phyloP scores from a whole-genome alignment of 2,888 invertebrate genomes.

The Oscheius myriophilus region DNA sequence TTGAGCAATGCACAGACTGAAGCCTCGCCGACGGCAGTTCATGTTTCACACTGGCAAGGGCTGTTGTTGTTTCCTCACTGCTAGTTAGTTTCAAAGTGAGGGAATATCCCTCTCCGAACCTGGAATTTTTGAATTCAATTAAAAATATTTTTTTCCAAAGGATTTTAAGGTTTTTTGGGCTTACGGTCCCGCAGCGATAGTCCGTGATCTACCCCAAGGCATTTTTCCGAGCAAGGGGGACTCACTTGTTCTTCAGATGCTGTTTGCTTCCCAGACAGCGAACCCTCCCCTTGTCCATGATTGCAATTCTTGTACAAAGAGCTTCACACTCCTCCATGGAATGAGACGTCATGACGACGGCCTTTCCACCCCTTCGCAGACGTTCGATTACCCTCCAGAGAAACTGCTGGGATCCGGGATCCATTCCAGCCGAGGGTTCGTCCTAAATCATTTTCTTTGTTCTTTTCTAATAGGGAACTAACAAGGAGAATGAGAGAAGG shows the following conservation, averaged over 20 bases:
- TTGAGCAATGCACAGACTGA: slow-evolving; percentile 44
- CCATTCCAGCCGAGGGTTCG: slow-evolving; percentile 73
- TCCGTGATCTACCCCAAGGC: no score
- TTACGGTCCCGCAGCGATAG: no score
- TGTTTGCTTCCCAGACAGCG: slow-evolving; percentile 66
- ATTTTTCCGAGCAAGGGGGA: no score
- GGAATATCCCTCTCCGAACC: slow-evolving; percentile 63
- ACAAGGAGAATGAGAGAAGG: slow-evolving; percentile 79
- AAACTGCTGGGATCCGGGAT: slow-evolving; percentile 78
- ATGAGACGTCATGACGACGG: slow-evolving; percentile 73
- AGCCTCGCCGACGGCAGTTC: slow-evolving; percentile 27
- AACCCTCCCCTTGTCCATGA: slow-evolving; percentile 68
- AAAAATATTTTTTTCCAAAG: no score
- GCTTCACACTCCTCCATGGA: slow-evolving; percentile 70
- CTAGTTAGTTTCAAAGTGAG: slow-evolving; percentile 51
- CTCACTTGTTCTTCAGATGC: slow-evolving; percentile 64
- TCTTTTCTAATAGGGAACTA: neutral
- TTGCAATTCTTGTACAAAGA: slow-evolving; percentile 66
- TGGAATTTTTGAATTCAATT: no score
- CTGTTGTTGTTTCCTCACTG: slow-evolving; percentile 5
- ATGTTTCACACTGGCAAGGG: neutral
- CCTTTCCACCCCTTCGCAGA: slow-evolving; percentile 71
- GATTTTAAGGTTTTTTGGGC: no score
- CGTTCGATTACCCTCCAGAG: slow-evolving; percentile 77
- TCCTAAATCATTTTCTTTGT: slow-evolving; percentile 33